Evolutionary conservation across 2,113 vertebrate species (phyloP).

Genomic region (Telmatochromis sp.): DNA sequence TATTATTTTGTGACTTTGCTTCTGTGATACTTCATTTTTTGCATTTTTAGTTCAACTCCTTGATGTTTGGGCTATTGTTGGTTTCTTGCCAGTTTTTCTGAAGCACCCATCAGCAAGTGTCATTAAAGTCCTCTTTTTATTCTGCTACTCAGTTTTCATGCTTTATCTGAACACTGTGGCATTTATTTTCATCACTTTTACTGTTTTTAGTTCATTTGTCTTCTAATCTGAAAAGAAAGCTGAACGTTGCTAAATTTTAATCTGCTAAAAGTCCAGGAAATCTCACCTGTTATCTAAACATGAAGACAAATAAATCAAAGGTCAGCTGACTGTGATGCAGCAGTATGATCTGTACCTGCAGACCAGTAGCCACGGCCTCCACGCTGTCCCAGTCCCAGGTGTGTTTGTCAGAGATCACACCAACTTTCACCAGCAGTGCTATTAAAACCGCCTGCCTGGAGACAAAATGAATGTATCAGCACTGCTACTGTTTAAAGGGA

Average conservation of each 20-base stretch:
- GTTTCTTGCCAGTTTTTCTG: not conserved
- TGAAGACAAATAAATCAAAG: not conserved
- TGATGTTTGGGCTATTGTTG: not conserved
- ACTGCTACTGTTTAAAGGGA: rapidly evolving
- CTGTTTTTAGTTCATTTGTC: not conserved
- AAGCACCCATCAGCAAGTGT: not conserved
- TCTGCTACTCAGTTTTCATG: not conserved
- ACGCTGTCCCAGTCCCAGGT: constrained; percentile 94
- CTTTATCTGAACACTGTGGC: not conserved
- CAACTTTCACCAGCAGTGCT: constrained; percentile 90
- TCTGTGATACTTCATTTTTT: not conserved
- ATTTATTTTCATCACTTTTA: not conserved
- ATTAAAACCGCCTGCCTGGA: constrained; percentile 92
- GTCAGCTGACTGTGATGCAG: not conserved
- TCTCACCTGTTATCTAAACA: not conserved
- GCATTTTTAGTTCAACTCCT: rapidly evolving
- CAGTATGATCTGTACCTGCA: constrained; percentile 73
- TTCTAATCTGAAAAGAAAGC: not conserved
- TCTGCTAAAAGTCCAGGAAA: not conserved
- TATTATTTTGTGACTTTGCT: not conserved
- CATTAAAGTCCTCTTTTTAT: not conserved
- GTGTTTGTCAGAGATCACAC: constrained; percentile 87
- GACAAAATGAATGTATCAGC: not conserved
- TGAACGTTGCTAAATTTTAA: not conserved
- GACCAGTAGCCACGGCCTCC: constrained; percentile 90